Evolutionary conservation across 2,797 vertebrate genomes (phyloP).

Genomic region (Amphiprion clarkii): DNA sequence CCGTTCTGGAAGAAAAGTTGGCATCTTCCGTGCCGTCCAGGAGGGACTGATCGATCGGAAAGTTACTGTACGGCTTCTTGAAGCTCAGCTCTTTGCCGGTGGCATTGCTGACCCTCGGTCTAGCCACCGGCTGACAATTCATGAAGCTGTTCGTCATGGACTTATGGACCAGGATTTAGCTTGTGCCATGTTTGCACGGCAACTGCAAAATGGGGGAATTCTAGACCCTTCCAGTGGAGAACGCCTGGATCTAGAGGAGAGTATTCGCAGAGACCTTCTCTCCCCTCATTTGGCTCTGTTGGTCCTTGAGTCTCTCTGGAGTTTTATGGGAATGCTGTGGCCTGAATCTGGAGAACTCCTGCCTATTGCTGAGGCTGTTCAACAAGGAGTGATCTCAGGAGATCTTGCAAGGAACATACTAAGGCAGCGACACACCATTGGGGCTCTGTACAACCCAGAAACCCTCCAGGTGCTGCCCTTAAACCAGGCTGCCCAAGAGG

Average conservation of each 20-base stretch:
- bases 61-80: slow-evolving; percentile 89
- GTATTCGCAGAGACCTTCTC: slow-evolving; percentile 87
- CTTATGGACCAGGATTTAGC: slow-evolving; percentile 94
- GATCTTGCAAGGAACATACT: slow-evolving; percentile 87
- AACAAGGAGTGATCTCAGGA: slow-evolving; percentile 89
- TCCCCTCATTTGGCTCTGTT: slow-evolving; percentile 87
- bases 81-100: slow-evolving; percentile 95
- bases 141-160: slow-evolving; percentile 87
- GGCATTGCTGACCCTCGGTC: slow-evolving; percentile 94
- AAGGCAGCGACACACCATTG: slow-evolving; percentile 84
- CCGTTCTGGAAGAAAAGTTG: slow-evolving; percentile 90
- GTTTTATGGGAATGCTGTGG: slow-evolving; percentile 91
- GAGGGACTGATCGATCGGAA: slow-evolving; percentile 93
- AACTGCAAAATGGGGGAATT: slow-evolving; percentile 92
- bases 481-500: slow-evolving; percentile 76
- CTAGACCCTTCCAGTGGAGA: slow-evolving; percentile 86
- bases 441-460: slow-evolving; percentile 89
- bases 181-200: slow-evolving; percentile 88
- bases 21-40: slow-evolving; percentile 90
- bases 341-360: slow-evolving; percentile 93
- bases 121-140: slow-evolving; percentile 89
- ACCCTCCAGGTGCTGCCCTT: slow-evolving; percentile 87
- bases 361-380: slow-evolving; percentile 87
- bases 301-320: slow-evolving; percentile 89
- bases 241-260: slow-evolving; percentile 90